A percentile compares a stretch with the other conserved stretches of the same genome.
Conservation (phyloP, 2,888 invertebrate species). For the Cheilosia grossa region DNA sequence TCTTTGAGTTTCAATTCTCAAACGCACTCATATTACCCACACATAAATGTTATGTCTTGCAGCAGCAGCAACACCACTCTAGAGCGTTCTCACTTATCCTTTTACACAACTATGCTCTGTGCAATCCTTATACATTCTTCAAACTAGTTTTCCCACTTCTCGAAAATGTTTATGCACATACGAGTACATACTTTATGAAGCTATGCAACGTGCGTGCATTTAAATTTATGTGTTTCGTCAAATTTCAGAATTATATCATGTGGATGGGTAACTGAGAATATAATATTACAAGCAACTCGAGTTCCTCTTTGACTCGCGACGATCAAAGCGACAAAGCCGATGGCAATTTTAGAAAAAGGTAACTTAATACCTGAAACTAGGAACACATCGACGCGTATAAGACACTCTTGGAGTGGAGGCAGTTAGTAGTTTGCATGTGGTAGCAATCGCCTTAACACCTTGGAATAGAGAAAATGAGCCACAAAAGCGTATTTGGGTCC, state of each 20-base stretch:
- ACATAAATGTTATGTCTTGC: constrained; percentile 6
- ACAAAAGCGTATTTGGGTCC: constrained; percentile 36
- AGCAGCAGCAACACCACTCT: not conserved
- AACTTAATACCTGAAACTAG: constrained; percentile 53
- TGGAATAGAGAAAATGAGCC: constrained; percentile 33
- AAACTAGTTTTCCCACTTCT: constrained; percentile 21
- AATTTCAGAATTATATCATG: constrained; percentile 35
- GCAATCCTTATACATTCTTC: constrained; percentile 5
- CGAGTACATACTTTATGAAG: not conserved
- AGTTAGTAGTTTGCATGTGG: constrained; percentile 41
- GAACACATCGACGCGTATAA: constrained; percentile 23
- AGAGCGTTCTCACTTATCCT: constrained; percentile 10
- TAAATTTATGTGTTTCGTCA: constrained; percentile 29
- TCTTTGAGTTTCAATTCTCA: constrained; percentile 17
- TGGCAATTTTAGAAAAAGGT: constrained; percentile 48
- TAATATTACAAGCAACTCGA: constrained; percentile 53
- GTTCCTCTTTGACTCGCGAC: constrained; percentile 49
- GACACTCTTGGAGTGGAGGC: not conserved
- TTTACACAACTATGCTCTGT: not conserved
- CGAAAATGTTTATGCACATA: not conserved
- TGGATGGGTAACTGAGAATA: constrained; percentile 25
- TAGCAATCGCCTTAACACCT: constrained; percentile 58
- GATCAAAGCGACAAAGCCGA: constrained; percentile 70
- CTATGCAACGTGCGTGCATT: constrained; percentile 22
- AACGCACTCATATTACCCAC: constrained; percentile 28